phyloP scores from a whole-genome alignment of 2,113 vertebrate genomes.

The Anas platyrhynchos region DNA sequence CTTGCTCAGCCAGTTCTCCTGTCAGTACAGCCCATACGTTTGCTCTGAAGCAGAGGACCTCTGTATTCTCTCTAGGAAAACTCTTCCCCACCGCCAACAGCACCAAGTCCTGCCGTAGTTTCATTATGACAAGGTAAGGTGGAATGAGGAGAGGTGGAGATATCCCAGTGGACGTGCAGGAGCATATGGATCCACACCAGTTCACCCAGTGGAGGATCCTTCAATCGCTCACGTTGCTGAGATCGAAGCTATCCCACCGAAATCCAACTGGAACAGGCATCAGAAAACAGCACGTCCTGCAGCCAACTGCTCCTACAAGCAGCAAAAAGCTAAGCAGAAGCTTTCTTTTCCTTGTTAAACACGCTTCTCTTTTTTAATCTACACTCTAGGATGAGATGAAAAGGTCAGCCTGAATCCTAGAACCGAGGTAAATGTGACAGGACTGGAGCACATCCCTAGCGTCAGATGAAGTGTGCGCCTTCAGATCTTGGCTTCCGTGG shows the following conservation, averaged over 20 bases:
- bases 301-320: background rate
- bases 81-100: background rate
- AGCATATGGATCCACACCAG: background rate
- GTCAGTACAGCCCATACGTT: background rate
- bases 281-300: background rate
- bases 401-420: background rate
- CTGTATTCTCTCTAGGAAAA: conserved; percentile 35
- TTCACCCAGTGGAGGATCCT: background rate
- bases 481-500: background rate
- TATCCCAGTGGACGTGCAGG: background rate
- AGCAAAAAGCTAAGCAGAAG: background rate
- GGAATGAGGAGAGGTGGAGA: background rate
- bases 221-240: background rate
- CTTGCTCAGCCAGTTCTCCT: conserved; percentile 3
- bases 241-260: background rate
- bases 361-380: background rate
- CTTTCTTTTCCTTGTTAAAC: background rate
- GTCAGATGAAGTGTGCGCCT: background rate
- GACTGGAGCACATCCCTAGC: too few species aligned
- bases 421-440: background rate
- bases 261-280: background rate
- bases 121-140: background rate
- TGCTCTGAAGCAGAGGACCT: background rate
- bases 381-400: background rate
- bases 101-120: background rate